A percentile compares a stretch with the other conserved stretches of the same genome.
phyloP scores from a whole-genome alignment of 2,888 invertebrate species.

The Andrena camellia region DNA sequence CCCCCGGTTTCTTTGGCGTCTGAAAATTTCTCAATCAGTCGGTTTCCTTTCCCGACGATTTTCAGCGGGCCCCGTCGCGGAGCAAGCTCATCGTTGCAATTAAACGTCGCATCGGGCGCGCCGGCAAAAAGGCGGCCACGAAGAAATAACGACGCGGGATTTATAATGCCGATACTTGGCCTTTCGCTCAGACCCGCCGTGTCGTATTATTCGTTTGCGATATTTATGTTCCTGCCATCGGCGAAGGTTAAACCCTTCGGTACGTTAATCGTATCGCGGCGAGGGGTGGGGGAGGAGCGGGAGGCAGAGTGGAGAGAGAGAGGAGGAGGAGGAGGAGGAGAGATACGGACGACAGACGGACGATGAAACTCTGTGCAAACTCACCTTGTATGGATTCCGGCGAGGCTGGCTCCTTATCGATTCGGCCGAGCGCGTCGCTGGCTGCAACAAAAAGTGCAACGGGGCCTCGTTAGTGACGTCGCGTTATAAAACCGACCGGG shows the following conservation, averaged over 20 bases:
- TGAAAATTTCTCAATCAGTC: constrained; percentile 46
- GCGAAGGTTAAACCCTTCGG: constrained; percentile 66
- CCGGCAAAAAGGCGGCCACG: constrained; percentile 55
- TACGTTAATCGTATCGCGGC: constrained; percentile 65
- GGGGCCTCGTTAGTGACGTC: constrained; percentile 71
- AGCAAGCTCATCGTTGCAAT: constrained; percentile 58
- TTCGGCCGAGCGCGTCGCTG: constrained; percentile 87
- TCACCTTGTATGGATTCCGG: constrained; percentile 86
- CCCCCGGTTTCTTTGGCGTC: constrained; percentile 22
- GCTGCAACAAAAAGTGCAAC: constrained; percentile 85
- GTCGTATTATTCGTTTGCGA: constrained; percentile 63
- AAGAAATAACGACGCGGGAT: constrained; percentile 61
- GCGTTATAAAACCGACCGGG: constrained; percentile 60
- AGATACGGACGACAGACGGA: constrained; percentile 57
- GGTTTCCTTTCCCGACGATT: constrained; percentile 43
- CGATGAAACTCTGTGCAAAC: constrained; percentile 73
- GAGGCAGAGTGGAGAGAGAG: constrained; percentile 24
- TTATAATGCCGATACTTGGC: constrained; percentile 62
- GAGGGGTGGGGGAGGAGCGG: constrained; percentile 15
- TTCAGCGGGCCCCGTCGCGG: constrained; percentile 37
- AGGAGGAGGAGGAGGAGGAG: constrained; percentile 41
- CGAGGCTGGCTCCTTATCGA: constrained; percentile 93
- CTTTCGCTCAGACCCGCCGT: constrained; percentile 46
- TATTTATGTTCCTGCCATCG: constrained; percentile 65
- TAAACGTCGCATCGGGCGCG: constrained; percentile 46